Percentiles rank a stretch among this genome's conserved stretches.
Evolutionary conservation across 1,140 invertebrate genomes (phyloP).

Genomic region (Zaprionus inermis): DNA sequence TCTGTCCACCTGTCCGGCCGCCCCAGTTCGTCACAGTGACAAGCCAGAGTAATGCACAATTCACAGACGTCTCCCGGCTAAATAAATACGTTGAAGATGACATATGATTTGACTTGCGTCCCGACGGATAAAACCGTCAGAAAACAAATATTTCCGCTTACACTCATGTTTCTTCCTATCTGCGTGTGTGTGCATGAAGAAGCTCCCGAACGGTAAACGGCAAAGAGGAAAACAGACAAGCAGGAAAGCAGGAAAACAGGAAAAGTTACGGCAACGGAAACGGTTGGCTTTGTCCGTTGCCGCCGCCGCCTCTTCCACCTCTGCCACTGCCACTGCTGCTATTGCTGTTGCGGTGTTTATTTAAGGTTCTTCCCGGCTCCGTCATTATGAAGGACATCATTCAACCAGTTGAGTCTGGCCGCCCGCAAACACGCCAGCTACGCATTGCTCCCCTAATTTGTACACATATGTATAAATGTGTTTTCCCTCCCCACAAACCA

Average conservation of each 20-base stretch:
- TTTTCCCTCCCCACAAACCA: constrained; percentile 15
- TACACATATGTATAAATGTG: constrained; percentile 51
- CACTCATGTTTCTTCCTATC: constrained; percentile 7
- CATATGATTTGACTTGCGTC: constrained; percentile 73
- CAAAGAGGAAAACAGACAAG: background rate
- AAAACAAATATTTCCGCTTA: constrained; percentile 78
- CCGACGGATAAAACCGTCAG: constrained; percentile 73
- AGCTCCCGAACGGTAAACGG: constrained; percentile 3
- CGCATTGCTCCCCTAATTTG: constrained; percentile 62
- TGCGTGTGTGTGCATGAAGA: constrained; percentile 13
- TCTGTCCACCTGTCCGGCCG: constrained; percentile 52
- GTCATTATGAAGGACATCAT: constrained; percentile 81
- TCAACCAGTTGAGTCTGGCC: constrained; percentile 69
- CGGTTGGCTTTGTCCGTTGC: constrained; percentile 40
- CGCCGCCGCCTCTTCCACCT: no score
- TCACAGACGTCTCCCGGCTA: constrained; percentile 50
- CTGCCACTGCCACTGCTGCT: background rate
- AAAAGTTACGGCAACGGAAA: constrained; percentile 24
- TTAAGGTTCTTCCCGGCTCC: constrained; percentile 72
- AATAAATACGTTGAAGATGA: constrained; percentile 81
- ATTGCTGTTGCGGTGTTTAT: constrained; percentile 52
- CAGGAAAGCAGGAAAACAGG: background rate
- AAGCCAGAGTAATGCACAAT: constrained; percentile 57
- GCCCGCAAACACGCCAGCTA: constrained; percentile 15
- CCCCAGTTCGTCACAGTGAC: background rate